These are phyloP conservation scores for Chionomys nivalis DNA, from an alignment of 2,113 vertebrate genomes.

Conservation along the genomic window DNA sequence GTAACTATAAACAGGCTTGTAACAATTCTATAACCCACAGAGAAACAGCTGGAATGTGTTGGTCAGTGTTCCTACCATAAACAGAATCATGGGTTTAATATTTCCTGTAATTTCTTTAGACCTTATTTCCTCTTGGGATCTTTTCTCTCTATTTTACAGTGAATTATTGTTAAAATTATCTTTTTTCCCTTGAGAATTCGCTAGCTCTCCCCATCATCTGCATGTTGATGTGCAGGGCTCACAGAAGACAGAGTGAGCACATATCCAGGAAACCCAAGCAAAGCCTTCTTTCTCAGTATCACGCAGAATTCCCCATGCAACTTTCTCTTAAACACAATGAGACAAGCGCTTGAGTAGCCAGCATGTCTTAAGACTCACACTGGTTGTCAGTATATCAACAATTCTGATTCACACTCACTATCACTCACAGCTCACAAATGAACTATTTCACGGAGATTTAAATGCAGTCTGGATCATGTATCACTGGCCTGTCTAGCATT, in stretches of 20 bases:
- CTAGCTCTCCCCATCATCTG: conserved; percentile 45
- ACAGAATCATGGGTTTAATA: conserved; percentile 78
- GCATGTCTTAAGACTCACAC: not conserved
- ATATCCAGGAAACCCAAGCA: not conserved
- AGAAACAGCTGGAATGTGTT: conserved; percentile 79
- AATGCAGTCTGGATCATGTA: not conserved
- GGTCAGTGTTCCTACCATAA: conserved; percentile 70
- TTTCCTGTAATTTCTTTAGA: conserved; percentile 78
- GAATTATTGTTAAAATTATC: conserved; percentile 64
- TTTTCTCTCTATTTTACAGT: conserved; percentile 73
- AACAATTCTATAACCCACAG: conserved; percentile 74
- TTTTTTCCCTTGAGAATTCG: conserved; percentile 40
- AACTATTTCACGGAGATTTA: not conserved
- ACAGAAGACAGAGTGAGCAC: conserved; percentile 16
- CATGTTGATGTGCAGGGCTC: conserved; percentile 46
- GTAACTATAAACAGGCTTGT: conserved; percentile 76
- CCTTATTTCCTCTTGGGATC: conserved; percentile 74
- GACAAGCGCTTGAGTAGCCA: not conserved
- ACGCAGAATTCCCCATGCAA: not conserved
- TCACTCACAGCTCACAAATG: not conserved
- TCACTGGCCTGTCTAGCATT: not conserved
- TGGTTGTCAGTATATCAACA: conserved; percentile 43
- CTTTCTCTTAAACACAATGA: not conserved
- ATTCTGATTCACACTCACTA: not conserved
- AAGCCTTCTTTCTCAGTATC: not conserved